Conservation (phyloP, 2,888 invertebrate species). For the Onthophagus sagittarius region DNA sequence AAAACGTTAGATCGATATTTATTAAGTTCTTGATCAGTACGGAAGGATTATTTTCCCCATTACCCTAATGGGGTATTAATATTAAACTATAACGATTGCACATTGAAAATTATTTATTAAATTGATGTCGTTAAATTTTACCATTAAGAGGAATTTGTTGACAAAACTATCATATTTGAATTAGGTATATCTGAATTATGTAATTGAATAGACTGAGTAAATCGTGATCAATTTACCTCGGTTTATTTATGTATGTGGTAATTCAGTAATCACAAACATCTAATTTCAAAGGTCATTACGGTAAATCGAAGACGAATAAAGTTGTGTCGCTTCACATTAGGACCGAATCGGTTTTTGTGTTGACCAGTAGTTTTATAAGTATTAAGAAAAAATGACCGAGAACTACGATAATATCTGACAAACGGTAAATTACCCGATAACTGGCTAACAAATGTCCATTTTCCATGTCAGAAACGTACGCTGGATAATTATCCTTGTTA, state of each 20-base stretch:
- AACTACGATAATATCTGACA: conserved; percentile 26
- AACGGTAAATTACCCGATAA: conserved; percentile 41
- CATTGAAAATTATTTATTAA: too few species aligned
- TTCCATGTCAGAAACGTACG: conserved; percentile 38
- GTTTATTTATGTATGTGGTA: background rate
- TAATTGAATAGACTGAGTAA: background rate
- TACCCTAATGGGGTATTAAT: too few species aligned
- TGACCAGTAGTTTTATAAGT: conserved; percentile 2
- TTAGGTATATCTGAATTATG: background rate
- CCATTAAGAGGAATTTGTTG: background rate
- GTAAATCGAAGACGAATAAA: background rate
- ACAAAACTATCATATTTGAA: background rate
- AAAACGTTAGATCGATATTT: background rate
- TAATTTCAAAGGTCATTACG: background rate
- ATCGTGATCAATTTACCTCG: background rate
- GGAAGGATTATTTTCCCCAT: too few species aligned
- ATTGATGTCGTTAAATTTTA: background rate
- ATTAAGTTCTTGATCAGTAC: too few species aligned
- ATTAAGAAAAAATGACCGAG: conserved; percentile 13
- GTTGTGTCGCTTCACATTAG: background rate
- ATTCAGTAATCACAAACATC: background rate
- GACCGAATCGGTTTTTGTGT: conserved; percentile 18
- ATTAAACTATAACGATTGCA: too few species aligned
- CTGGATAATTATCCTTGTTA: conserved; percentile 8
- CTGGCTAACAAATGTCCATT: conserved; percentile 43